phyloP scores from a whole-genome alignment of 2,888 invertebrate species.

The Aromia moschata region DNA sequence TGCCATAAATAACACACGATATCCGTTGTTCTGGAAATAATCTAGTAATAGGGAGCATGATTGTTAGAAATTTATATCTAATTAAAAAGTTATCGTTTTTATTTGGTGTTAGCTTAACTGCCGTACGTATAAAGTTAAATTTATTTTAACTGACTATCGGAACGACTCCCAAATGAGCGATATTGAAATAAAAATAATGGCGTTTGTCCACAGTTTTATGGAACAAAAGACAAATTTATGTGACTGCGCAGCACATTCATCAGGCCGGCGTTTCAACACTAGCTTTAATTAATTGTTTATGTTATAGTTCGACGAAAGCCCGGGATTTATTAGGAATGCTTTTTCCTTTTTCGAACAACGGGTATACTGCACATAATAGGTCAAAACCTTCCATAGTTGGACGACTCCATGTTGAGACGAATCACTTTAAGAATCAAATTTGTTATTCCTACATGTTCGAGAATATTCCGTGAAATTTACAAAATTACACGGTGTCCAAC shows the following conservation, averaged over 20 bases:
- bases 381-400: no score
- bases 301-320: slow-evolving; percentile 47
- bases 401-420: no score
- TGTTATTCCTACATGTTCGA: no score
- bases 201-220: slow-evolving; percentile 43
- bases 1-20: slow-evolving; percentile 23
- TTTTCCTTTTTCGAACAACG: no score
- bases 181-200: slow-evolving; percentile 46
- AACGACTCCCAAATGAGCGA: slow-evolving; percentile 38
- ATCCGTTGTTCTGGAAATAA: slow-evolving; percentile 2
- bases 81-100: slow-evolving; percentile 30
- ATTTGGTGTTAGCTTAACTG: slow-evolving; percentile 7
- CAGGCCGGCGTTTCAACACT: slow-evolving; percentile 47
- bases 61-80: slow-evolving; percentile 29
- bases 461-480: no score
- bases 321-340: slow-evolving; percentile 39
- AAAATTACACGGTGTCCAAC: no score
- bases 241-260: slow-evolving; percentile 40
- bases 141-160: slow-evolving; percentile 33
- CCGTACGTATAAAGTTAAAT: slow-evolving; percentile 25
- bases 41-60: slow-evolving; percentile 1
- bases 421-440: no score
- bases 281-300: slow-evolving; percentile 49
- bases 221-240: slow-evolving; percentile 47
- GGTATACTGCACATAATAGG: no score